Base-by-base conservation (phyloP, 2,888 invertebrate species). In the Aspidiotus rigidus region DNA sequence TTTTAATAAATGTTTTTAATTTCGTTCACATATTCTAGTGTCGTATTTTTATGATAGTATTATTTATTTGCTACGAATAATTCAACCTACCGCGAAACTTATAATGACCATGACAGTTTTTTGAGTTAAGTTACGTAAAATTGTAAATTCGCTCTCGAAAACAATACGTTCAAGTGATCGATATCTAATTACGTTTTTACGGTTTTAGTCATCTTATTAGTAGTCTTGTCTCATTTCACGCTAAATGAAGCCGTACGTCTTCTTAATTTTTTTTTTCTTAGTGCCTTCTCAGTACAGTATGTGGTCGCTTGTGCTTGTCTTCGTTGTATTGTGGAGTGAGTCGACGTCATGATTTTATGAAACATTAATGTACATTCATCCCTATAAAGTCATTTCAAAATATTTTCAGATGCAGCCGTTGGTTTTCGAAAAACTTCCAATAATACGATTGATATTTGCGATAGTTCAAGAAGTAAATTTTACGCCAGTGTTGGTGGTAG, bases 381-480 rank as follows among this genome's bases (percentile, higher is more conserved):
- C 28, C 28, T 28, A 28, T 28, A 28, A 28, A 28, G 28, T 5
- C 5, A 28, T 5, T 28, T 28, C 28, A 5, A 28, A 28, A 3
- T 28, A 28, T 28, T 28, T 28, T 28, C 28, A 28, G 28, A 28
- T 28, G 28, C 28, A 28, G 28, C 28, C 28, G 5, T 5, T 28
- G 28, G 28, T 28, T 28, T 28, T 28, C 28, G 28, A 5, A 28
- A 28, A 28, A 28, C 5, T 5, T 28, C 28, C 5, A 28, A 39
- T 2, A 28, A 59, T 44, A 11, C 60, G n/a, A 60, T 67, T 59
- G 53, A 67, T 60, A 60, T 67, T 39, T 67, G 67, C 39, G 39
- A 60, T 17, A 39, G 17, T 17, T 13, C 67, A 15, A 60, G 28
- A 39, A 67, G 44, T 13, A 67, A 10, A 28, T 44, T 67, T 39